These are phyloP conservation scores for Capromys pilorides DNA, from an alignment of 2,797 vertebrate genomes.

Conservation along the genomic window DNA sequence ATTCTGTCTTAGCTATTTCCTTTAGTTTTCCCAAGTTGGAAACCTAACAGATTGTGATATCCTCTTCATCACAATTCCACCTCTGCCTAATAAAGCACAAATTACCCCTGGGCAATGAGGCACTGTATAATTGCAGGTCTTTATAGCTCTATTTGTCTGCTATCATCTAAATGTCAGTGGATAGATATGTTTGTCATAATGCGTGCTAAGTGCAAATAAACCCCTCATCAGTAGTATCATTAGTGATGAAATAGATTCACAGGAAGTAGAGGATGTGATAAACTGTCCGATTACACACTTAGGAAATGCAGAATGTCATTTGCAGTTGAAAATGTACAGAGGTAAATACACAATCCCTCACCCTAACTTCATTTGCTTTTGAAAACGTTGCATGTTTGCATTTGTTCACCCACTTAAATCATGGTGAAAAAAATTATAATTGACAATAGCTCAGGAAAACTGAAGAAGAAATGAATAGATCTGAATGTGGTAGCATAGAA, in stretches of 20 bases:
- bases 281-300: not conserved
- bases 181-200: conserved; percentile 54
- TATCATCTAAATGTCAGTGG: conserved; percentile 60
- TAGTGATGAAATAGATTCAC: conserved; percentile 15
- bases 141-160: conserved; percentile 44
- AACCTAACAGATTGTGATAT: conserved; percentile 16
- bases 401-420: conserved; percentile 31
- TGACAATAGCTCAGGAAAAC: conserved; percentile 7
- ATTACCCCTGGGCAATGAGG: conserved; percentile 44
- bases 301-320: conserved; percentile 30
- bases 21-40: conserved; percentile 40
- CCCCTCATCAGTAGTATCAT: conserved; percentile 1
- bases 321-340: conserved; percentile 24
- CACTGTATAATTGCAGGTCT: not conserved
- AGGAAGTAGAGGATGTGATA: conserved; percentile 26
- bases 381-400: conserved; percentile 39
- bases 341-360: conserved; percentile 14
- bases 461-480: not conserved
- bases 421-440: not conserved
- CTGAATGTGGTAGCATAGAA: not conserved
- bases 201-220: conserved; percentile 27
- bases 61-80: conserved; percentile 26
- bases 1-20: conserved; percentile 32
- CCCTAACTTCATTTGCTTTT: conserved; percentile 41
- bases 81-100: conserved; percentile 40